phyloP scores from a whole-genome alignment of 2,113 vertebrate species.

The Platichthys stellatus region DNA sequence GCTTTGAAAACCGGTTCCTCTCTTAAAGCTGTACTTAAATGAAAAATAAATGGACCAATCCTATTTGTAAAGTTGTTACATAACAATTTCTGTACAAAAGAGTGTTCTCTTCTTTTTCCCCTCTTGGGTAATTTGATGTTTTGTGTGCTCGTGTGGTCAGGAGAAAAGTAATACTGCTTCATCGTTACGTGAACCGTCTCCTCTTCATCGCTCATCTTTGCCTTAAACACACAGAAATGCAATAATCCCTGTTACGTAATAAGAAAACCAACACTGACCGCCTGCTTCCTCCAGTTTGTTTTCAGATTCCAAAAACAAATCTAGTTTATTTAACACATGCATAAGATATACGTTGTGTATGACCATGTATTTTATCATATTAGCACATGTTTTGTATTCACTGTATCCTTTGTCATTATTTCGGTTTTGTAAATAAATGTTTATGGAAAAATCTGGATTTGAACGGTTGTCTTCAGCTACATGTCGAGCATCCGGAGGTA shows the following conservation, averaged over 20 bases:
- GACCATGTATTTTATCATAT: conserved; percentile 79
- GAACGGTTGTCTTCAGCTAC: neutral
- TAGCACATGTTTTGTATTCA: conserved; percentile 80
- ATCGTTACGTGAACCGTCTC: conserved; percentile 56
- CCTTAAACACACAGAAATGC: conserved; percentile 79
- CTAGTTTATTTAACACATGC: conserved; percentile 74
- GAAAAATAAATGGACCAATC: conserved; percentile 76
- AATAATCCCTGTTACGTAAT: conserved; percentile 75
- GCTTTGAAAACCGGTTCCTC: conserved; percentile 58
- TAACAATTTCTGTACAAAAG: conserved; percentile 57
- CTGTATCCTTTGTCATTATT: conserved; percentile 74
- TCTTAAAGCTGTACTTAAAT: conserved; percentile 55
- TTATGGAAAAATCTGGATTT: conserved; percentile 45
- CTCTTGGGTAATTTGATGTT: conserved; percentile 62
- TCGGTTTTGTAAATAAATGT: conserved; percentile 85
- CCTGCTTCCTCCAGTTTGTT: conserved; percentile 49
- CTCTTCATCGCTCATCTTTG: conserved; percentile 60
- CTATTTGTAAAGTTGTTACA: conserved; percentile 70
- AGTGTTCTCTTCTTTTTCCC: conserved; percentile 24
- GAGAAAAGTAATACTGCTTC: conserved; percentile 59
- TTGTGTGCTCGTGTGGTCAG: conserved; percentile 65
- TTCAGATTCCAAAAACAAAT: conserved; percentile 38
- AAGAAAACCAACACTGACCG: conserved; percentile 63
- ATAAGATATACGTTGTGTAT: conserved; percentile 75
- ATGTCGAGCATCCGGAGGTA: conserved; percentile 1